Evolutionary conservation across 2,797 vertebrate species (phyloP).

Genomic region (Helicolenus hilgendorfi): DNA sequence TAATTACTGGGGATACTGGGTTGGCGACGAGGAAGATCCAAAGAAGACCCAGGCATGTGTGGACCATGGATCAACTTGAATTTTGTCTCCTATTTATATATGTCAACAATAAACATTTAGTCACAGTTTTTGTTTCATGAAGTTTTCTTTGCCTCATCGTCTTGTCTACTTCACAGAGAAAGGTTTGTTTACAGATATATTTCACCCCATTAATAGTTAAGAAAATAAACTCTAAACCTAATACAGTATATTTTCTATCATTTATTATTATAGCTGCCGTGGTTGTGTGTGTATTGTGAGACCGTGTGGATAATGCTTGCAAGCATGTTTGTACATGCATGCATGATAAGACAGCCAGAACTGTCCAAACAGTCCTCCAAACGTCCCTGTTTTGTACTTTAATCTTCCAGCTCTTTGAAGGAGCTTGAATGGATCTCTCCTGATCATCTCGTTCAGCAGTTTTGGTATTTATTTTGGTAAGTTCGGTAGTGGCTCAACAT

Average conservation of each 20-base stretch:
- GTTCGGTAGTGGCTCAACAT: slow-evolving; percentile 53
- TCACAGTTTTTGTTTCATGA: not conserved
- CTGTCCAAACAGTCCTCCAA: slow-evolving; percentile 49
- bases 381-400: slow-evolving; percentile 46
- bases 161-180: not conserved
- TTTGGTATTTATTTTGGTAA: slow-evolving; percentile 80
- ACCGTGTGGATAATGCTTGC: not conserved
- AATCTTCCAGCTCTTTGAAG: slow-evolving; percentile 64
- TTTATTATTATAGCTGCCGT: not conserved
- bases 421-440: slow-evolving; percentile 72
- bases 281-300: slow-evolving; percentile 5
- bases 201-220: not conserved
- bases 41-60: not conserved
- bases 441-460: slow-evolving; percentile 73
- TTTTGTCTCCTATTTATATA: not conserved
- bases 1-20: not conserved
- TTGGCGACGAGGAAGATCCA: not conserved
- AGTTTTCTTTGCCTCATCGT: not conserved
- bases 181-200: not conserved
- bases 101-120: not conserved
- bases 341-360: slow-evolving; percentile 36
- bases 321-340: slow-evolving; percentile 38
- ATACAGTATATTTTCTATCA: not conserved
- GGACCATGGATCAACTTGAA: not conserved
- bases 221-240: not conserved